These are phyloP conservation scores for Epicauta chinensis DNA, from an alignment of 1,140 invertebrate species.

Conservation along the genomic window DNA sequence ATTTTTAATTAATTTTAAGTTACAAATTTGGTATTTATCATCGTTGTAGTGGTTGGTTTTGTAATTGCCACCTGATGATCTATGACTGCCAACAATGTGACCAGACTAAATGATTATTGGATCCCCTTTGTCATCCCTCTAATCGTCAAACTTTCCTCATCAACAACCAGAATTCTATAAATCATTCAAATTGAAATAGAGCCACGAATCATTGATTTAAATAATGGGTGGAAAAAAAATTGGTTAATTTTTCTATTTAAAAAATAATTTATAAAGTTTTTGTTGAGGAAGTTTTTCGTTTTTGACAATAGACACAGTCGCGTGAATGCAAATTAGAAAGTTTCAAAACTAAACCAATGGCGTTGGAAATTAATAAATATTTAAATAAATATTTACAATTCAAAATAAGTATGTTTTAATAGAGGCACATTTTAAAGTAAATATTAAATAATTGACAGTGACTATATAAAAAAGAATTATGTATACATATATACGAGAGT, in stretches of 20 bases:
- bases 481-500: too few relatives aligned
- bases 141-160: too few relatives aligned
- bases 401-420: slow-evolving; percentile 37
- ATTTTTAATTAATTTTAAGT: slow-evolving; percentile 13
- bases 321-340: slow-evolving; percentile 12
- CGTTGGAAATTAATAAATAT: slow-evolving; percentile 15
- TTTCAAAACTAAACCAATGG: slow-evolving; percentile 8
- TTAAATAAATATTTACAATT: slow-evolving; percentile 35
- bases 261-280: slow-evolving; percentile 9
- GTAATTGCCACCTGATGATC: slow-evolving; percentile 17
- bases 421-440: slow-evolving; percentile 19
- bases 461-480: background rate
- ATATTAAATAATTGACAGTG: slow-evolving; percentile 7
- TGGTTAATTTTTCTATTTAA: background rate
- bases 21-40: slow-evolving; percentile 10
- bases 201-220: too few relatives aligned
- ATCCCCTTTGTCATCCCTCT: too few relatives aligned
- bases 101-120: background rate
- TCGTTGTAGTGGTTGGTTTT: slow-evolving; percentile 2
- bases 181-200: too few relatives aligned
- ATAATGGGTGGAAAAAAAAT: too few relatives aligned
- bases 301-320: too few relatives aligned
- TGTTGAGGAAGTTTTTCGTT: slow-evolving; percentile 5
- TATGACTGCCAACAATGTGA: slow-evolving; percentile 12
- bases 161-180: too few relatives aligned